Percentiles rank a stretch among this genome's conserved stretches.
phyloP scores from a whole-genome alignment of 2,113 vertebrate genomes.

The Gallinago media region DNA sequence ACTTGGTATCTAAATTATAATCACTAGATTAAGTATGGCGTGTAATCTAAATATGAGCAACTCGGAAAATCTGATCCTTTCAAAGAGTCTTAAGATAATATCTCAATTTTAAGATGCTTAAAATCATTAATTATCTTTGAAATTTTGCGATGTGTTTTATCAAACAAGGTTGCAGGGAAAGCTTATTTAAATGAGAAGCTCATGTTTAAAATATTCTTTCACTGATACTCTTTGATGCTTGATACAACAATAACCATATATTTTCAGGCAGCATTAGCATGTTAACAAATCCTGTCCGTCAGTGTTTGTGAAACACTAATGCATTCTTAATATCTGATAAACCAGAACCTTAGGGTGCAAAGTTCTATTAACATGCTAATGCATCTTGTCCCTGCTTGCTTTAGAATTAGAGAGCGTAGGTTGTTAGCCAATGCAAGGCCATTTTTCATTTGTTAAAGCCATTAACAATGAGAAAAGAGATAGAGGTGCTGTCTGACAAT shows the following conservation, averaged over 20 bases:
- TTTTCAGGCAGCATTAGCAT: conserved; percentile 56
- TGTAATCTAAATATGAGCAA: not conserved
- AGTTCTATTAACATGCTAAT: conserved; percentile 76
- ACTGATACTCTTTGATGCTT: not conserved
- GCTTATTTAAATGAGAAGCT: not conserved
- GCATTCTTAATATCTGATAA: conserved; percentile 64
- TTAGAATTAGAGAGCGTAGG: conserved; percentile 54
- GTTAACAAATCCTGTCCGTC: conserved; percentile 59
- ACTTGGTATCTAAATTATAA: not conserved
- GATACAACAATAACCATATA: not conserved
- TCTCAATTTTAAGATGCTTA: not conserved
- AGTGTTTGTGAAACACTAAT: conserved; percentile 37
- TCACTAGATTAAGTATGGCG: not conserved
- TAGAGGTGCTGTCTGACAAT: conserved; percentile 27
- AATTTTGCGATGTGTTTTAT: not conserved
- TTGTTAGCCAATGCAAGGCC: conserved; percentile 31
- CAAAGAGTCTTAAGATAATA: not conserved
- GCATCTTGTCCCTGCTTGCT: conserved; percentile 40
- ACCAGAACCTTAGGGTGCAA: conserved; percentile 58
- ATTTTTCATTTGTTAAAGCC: conserved; percentile 54
- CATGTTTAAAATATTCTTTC: not conserved
- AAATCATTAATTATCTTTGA: not conserved
- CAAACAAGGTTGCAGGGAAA: not conserved
- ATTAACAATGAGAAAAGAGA: conserved; percentile 51
- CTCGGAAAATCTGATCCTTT: not conserved